phyloP scores from a whole-genome alignment of 2,888 invertebrate genomes.

The Thera obeliscata region DNA sequence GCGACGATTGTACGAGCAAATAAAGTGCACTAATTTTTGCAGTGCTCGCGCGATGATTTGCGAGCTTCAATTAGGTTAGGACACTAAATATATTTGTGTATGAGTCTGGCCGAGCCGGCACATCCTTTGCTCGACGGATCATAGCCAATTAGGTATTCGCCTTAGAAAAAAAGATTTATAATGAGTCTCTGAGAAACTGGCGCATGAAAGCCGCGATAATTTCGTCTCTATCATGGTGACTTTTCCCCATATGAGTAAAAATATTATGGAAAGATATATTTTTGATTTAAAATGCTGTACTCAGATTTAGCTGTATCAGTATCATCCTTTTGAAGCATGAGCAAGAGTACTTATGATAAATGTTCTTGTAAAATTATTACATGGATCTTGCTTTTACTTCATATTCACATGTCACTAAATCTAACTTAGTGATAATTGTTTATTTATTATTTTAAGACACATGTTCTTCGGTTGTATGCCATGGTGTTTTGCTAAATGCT shows the following conservation, averaged over 20 bases:
- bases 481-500: conserved; percentile 5
- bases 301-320: conserved; percentile 18
- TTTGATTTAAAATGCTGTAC: neutral
- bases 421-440: conserved; percentile 17
- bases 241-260: neutral
- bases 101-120: too few species aligned
- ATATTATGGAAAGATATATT: neutral
- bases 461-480: conserved; percentile 12
- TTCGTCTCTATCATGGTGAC: too few species aligned
- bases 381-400: conserved; percentile 22
- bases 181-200: too few species aligned
- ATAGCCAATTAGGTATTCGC: too few species aligned
- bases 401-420: conserved; percentile 20
- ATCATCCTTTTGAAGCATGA: conserved; percentile 16
- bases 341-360: conserved; percentile 9
- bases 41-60: too few species aligned
- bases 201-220: too few species aligned
- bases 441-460: conserved; percentile 14
- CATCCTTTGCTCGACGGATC: too few species aligned
- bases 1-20: too few species aligned
- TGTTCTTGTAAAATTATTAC: neutral
- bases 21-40: too few species aligned
- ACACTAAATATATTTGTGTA: too few species aligned
- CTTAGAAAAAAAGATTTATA: too few species aligned
- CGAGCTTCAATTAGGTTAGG: too few species aligned